Conservation (phyloP, 2,888 invertebrate species). For the Cistogaster globosa region DNA sequence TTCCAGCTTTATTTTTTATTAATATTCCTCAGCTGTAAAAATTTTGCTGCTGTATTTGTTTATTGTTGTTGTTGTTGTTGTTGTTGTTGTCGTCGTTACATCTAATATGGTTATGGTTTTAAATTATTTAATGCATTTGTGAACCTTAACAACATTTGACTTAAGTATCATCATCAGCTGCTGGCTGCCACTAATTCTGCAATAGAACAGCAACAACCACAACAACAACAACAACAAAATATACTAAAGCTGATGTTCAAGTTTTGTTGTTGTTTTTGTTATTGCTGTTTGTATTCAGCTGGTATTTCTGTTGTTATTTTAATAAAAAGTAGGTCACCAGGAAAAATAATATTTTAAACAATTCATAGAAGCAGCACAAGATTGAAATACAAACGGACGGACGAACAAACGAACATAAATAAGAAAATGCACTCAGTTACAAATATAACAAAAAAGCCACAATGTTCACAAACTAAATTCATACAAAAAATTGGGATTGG, state of each 20-base stretch:
- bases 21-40: too few species aligned
- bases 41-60: too few species aligned
- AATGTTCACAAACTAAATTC: conserved; percentile 12
- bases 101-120: conserved; percentile 12
- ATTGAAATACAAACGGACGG: conserved; percentile 2
- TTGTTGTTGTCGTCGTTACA: conserved; percentile 29
- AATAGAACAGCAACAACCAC: neutral
- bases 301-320: conserved; percentile 15
- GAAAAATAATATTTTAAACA: conserved; percentile 67
- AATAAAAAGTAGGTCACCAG: conserved; percentile 66
- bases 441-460: conserved; percentile 30
- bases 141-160: conserved; percentile 69
- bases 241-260: conserved; percentile 19
- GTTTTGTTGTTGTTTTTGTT: neutral
- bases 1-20: too few species aligned
- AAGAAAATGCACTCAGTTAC: conserved; percentile 23
- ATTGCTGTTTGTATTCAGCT: too few species aligned
- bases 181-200: conserved; percentile 35
- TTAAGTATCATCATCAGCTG: conserved; percentile 32
- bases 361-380: conserved; percentile 31
- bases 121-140: conserved; percentile 66
- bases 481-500: too few species aligned
- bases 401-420: neutral
- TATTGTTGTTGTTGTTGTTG: neutral
- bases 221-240: neutral